These are phyloP conservation scores for Psilopsiagon aurifrons DNA, from an alignment of 2,113 vertebrate genomes.

Conservation along the genomic window DNA sequence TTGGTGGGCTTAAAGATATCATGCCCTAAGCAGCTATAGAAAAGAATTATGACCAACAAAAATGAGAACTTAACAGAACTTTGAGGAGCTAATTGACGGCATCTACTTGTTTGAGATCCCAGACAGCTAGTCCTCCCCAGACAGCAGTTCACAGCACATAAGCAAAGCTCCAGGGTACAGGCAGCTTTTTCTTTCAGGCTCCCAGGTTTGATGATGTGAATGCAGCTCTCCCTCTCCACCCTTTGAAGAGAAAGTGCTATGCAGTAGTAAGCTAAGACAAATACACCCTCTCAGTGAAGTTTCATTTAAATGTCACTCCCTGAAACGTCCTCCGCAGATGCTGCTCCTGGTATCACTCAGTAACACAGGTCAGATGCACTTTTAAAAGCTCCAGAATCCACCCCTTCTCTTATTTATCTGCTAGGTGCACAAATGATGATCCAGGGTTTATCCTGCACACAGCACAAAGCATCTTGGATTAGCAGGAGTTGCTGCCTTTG, in stretches of 20 bases:
- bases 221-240: background rate
- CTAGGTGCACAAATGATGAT: background rate
- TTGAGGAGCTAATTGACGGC: accelerated
- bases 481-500: background rate
- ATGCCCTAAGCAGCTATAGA: background rate
- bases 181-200: background rate
- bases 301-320: background rate
- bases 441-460: background rate
- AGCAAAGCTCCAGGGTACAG: background rate
- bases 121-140: background rate
- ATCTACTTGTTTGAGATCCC: background rate
- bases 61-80: background rate
- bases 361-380: background rate
- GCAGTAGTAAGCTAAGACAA: background rate
- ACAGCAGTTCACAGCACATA: background rate
- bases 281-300: background rate
- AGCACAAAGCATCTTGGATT: background rate
- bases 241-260: background rate
- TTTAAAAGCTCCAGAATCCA: background rate
- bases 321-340: background rate
- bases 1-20: background rate
- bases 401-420: background rate
- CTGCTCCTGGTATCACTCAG: background rate
- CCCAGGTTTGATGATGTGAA: background rate
- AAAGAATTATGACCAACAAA: background rate